phyloP scores from a whole-genome alignment of 2,888 invertebrate species.

The Tinea trinotella region DNA sequence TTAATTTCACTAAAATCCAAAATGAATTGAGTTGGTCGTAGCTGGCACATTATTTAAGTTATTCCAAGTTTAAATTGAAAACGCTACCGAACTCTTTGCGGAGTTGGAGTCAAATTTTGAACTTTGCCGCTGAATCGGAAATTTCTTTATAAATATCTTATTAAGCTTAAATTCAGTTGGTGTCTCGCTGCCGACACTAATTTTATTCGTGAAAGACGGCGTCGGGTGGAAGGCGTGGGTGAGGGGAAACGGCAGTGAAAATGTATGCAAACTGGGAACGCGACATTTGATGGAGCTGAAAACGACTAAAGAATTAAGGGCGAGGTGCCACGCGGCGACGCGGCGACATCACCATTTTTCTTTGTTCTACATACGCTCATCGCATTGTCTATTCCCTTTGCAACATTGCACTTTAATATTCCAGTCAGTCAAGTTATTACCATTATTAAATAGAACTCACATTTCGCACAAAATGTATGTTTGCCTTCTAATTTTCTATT shows the following conservation, averaged over 20 bases:
- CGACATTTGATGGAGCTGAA: conserved; percentile 66
- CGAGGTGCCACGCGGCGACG: conserved; percentile 22
- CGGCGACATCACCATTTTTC: conserved; percentile 32
- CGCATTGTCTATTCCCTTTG: conserved; percentile 54
- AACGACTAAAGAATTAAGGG: conserved; percentile 69
- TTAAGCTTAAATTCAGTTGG: conserved; percentile 70
- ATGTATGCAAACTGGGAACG: conserved; percentile 68
- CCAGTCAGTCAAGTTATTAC: not conserved
- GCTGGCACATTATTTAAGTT: conserved; percentile 71
- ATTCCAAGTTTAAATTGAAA: conserved; percentile 71
- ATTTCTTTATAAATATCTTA: conserved; percentile 73
- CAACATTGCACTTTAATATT: conserved; percentile 28
- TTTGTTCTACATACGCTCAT: conserved; percentile 18
- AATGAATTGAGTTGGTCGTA: conserved; percentile 67
- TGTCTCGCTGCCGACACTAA: conserved; percentile 72
- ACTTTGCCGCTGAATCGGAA: conserved; percentile 71
- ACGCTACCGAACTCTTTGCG: conserved; percentile 67
- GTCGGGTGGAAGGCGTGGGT: conserved; percentile 35
- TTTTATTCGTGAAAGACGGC: conserved; percentile 68
- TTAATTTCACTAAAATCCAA: conserved; percentile 70
- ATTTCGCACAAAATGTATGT: not conserved
- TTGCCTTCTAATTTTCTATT: not conserved
- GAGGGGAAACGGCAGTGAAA: conserved; percentile 40
- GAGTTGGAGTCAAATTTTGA: conserved; percentile 68
- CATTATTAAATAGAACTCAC: not conserved